These are phyloP conservation scores for Alca torda DNA, from an alignment of 2,797 vertebrate genomes.

Conservation along the genomic window DNA sequence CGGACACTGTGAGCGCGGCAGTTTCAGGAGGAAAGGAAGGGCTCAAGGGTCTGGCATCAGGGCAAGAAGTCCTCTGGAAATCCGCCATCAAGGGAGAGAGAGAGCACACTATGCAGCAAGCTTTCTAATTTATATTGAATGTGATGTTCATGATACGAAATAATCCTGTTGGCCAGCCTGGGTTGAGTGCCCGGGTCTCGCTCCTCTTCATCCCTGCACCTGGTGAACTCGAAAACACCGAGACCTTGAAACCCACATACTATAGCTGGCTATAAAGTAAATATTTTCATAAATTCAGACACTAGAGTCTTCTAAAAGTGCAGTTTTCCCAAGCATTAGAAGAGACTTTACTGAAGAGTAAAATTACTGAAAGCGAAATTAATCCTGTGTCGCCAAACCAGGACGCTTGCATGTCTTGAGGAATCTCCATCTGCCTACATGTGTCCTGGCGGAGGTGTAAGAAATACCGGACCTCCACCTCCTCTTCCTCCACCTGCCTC, in stretches of 20 bases:
- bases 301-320: not conserved
- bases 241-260: not conserved
- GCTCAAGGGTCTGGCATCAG: not conserved
- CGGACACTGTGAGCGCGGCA: not conserved
- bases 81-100: not conserved
- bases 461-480: not conserved
- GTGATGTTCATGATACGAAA: not conserved
- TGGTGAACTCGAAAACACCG: not conserved
- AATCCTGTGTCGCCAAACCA: not conserved
- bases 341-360: not conserved
- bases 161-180: not conserved
- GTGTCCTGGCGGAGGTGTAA: accelerated
- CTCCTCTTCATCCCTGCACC: not conserved
- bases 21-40: not conserved
- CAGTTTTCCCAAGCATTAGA: not conserved
- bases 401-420: not conserved
- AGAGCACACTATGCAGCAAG: not conserved
- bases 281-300: not conserved
- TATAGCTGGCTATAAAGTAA: not conserved
- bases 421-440: not conserved
- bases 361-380: not conserved
- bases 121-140: not conserved
- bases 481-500: not conserved
- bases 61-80: not conserved
- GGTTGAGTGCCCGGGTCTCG: not conserved